Evolutionary conservation across 2,888 invertebrate genomes (phyloP).

Genomic region (Drosophila pegasa): DNA sequence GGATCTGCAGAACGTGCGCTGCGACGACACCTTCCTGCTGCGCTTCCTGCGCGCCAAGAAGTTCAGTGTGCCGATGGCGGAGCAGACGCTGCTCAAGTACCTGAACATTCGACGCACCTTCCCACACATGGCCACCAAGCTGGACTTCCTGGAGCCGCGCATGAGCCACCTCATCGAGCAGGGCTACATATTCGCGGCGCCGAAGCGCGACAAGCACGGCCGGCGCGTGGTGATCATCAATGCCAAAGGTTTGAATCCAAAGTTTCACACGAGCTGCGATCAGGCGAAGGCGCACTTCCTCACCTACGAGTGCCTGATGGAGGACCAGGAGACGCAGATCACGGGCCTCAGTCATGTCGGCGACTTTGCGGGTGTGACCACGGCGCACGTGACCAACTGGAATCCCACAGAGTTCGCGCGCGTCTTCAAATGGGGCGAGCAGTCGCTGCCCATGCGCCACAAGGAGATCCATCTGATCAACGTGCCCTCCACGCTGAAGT

Average conservation of each 20-base stretch:
- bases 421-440: slow-evolving; percentile 91
- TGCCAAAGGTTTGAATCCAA: slow-evolving; percentile 89
- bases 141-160: slow-evolving; percentile 88
- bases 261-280: slow-evolving; percentile 88
- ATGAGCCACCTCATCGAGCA: slow-evolving; percentile 88
- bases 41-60: slow-evolving; percentile 92
- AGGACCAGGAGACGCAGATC: slow-evolving; percentile 91
- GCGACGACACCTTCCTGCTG: slow-evolving; percentile 90
- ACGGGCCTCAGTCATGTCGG: slow-evolving; percentile 91
- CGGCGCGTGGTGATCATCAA: slow-evolving; percentile 89
- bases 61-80: slow-evolving; percentile 91
- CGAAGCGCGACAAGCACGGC: slow-evolving; percentile 89
- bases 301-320: slow-evolving; percentile 90
- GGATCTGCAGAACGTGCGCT: slow-evolving; percentile 89
- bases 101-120: slow-evolving; percentile 90
- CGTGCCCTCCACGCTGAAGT: slow-evolving; percentile 90
- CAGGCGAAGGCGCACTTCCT: slow-evolving; percentile 90
- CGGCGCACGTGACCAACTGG: slow-evolving; percentile 90
- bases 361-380: slow-evolving; percentile 87
- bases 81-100: slow-evolving; percentile 91
- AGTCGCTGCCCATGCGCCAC: slow-evolving; percentile 92
- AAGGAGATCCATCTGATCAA: slow-evolving; percentile 91
- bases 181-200: slow-evolving; percentile 92
- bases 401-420: slow-evolving; percentile 90
- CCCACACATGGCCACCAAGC: slow-evolving; percentile 87